phyloP scores from a whole-genome alignment of 2,797 vertebrate genomes.

The Neopelma chrysocephalum region DNA sequence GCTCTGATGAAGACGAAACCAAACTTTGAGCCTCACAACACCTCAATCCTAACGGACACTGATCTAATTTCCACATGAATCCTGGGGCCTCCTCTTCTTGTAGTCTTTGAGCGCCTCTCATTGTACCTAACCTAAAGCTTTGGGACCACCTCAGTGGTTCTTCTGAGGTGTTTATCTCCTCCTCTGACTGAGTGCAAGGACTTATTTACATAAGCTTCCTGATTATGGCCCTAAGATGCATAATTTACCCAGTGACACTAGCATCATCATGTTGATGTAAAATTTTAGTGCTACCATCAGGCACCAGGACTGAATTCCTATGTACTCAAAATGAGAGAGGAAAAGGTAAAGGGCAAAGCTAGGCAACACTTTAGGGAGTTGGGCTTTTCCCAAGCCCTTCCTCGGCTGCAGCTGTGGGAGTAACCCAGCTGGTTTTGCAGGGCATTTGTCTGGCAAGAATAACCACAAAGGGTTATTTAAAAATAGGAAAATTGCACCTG shows the following conservation, averaged over 20 bases:
- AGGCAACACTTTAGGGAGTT: neutral
- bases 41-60: neutral
- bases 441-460: neutral
- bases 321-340: neutral
- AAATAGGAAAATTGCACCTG: neutral
- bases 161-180: neutral
- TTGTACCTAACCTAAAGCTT: neutral
- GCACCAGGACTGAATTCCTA: neutral
- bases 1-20: neutral
- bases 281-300: neutral
- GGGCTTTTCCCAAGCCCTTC: neutral
- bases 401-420: neutral
- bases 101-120: neutral
- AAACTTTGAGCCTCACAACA: neutral
- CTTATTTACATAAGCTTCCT: neutral
- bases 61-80: neutral
- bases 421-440: neutral
- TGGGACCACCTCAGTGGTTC: neutral
- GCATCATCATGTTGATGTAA: neutral
- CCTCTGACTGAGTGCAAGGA: neutral
- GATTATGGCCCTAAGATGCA: neutral
- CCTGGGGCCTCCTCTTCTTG: neutral
- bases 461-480: neutral
- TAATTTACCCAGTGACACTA: neutral
- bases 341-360: neutral